Evolutionary conservation across 2,888 invertebrate genomes (phyloP).

Genomic region (Idaea straminata): DNA sequence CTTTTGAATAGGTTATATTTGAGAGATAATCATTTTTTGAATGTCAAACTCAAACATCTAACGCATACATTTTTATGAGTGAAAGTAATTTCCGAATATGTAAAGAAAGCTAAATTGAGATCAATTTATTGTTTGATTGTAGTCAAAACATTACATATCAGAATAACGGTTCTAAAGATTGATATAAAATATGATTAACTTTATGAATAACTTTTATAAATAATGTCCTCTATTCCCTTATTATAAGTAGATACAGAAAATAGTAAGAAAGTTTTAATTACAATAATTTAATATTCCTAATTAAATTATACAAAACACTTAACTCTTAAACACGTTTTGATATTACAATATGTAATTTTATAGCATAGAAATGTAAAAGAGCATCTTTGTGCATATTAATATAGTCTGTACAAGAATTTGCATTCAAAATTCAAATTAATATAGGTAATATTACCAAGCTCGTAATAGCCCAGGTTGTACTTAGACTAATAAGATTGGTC

Average conservation of each 20-base stretch:
- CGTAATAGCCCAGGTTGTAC: too few relatives aligned
- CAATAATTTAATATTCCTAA: neutral
- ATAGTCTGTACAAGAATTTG: neutral
- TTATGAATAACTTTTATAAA: neutral
- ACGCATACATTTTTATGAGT: neutral
- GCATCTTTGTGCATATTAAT: neutral
- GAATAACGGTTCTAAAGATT: neutral
- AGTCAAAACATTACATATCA: neutral
- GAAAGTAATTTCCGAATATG: neutral
- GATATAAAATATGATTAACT: neutral
- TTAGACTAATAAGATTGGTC: too few relatives aligned
- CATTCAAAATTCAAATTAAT: neutral
- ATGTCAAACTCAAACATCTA: conserved; percentile 12
- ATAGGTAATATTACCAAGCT: neutral
- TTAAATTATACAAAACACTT: neutral
- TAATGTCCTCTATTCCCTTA: too few relatives aligned
- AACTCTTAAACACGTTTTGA: neutral
- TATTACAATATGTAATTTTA: neutral
- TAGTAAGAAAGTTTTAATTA: neutral
- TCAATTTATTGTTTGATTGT: neutral
- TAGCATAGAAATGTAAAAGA: neutral
- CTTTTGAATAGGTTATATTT: conserved; percentile 9
- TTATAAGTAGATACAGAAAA: neutral
- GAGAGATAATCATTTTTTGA: conserved; percentile 5
- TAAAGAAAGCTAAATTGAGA: neutral